Conservation (phyloP, 2,888 invertebrate genomes). For the Hirtodrosophila duncani region DNA sequence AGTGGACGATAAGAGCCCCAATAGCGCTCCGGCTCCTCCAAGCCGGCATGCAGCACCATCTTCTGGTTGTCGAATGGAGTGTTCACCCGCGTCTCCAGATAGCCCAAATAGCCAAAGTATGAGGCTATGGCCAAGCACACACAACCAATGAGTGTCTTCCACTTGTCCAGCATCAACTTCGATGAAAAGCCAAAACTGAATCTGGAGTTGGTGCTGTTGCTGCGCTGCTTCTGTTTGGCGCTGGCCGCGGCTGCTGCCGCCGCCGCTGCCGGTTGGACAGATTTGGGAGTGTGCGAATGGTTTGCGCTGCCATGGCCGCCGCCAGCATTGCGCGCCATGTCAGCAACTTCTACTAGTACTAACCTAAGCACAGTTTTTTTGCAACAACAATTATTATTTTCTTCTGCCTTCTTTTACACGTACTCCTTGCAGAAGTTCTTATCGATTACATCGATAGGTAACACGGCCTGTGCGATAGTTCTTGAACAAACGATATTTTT, state of each 20-base stretch:
- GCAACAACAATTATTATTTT: no score
- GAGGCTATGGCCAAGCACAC: conserved; percentile 84
- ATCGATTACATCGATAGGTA: no score
- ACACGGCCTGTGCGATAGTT: no score
- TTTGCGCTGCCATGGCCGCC: conserved; percentile 27
- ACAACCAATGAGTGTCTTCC: conserved; percentile 82
- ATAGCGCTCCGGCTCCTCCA: conserved; percentile 87
- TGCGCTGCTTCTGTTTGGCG: conserved; percentile 17
- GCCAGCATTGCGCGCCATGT: conserved; percentile 43
- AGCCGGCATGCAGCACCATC: conserved; percentile 84
- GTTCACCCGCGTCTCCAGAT: conserved; percentile 91
- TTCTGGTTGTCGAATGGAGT: conserved; percentile 89
- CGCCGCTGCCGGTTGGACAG: conserved; percentile 15
- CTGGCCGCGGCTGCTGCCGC: conserved; percentile 25
- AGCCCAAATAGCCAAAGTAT: conserved; percentile 88
- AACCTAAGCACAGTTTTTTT: no score
- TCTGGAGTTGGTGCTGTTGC: conserved; percentile 8
- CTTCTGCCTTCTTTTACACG: no score
- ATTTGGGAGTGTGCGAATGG: conserved; percentile 19
- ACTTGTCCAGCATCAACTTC: conserved; percentile 77
- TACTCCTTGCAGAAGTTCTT: no score
- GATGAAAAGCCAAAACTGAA: conserved; percentile 45
- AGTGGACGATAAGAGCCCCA: conserved; percentile 97
- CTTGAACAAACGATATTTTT: no score
- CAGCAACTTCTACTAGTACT: no score